A percentile compares a stretch with the other conserved stretches of the same genome.
Evolutionary conservation across 2,113 vertebrate genomes (phyloP).

Genomic region (Empidonax alnorum): DNA sequence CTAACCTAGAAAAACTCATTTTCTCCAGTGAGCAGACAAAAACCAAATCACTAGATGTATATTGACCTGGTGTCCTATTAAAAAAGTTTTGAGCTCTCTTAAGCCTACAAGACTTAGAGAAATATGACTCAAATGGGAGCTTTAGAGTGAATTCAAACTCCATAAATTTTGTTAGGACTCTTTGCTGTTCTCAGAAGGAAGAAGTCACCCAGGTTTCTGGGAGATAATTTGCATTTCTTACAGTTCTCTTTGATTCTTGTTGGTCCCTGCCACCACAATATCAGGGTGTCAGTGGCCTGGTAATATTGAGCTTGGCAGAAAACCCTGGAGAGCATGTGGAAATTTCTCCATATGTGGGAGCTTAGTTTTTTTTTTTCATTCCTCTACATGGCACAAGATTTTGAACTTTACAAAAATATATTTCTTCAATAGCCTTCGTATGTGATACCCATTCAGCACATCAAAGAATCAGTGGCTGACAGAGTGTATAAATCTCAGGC

Average conservation of each 20-base stretch:
- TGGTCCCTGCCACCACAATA: neutral
- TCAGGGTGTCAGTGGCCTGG: neutral
- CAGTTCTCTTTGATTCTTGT: neutral
- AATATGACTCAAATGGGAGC: neutral
- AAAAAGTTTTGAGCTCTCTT: neutral
- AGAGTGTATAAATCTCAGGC: neutral
- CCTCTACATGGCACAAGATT: neutral
- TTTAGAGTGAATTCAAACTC: neutral
- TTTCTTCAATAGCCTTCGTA: neutral
- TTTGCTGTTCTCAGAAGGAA: neutral
- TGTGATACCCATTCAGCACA: neutral
- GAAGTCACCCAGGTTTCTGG: neutral
- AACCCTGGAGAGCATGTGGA: neutral
- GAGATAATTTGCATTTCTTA: neutral
- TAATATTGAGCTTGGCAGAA: neutral
- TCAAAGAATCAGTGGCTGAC: neutral
- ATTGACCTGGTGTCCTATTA: neutral
- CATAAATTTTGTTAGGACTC: neutral
- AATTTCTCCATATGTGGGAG: accelerated
- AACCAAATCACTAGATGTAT: neutral
- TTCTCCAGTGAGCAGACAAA: neutral
- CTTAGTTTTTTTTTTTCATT: neutral
- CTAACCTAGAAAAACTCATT: neutral
- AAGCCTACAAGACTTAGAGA: neutral
- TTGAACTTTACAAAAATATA: neutral